Evolutionary conservation across 2,113 vertebrate species (phyloP), one percentile per base, ranked within the genome.

Genomic region (Cyrtonyx montezumae): DNA sequence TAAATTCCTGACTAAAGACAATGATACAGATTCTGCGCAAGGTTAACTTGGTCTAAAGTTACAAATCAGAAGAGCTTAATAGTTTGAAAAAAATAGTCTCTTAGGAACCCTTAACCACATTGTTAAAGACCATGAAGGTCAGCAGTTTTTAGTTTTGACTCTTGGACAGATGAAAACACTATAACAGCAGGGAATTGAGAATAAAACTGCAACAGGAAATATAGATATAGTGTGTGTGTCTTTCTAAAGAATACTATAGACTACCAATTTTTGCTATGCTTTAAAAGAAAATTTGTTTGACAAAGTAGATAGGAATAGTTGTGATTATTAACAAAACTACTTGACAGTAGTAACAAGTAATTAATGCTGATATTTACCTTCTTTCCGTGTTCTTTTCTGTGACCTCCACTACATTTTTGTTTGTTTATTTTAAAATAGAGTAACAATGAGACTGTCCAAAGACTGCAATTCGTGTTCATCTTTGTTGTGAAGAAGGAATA

Each of bases 1-100:
- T 66, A 58, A 6, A n/a, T 88, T 94, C 70, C 66, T 70, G 37
- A 12, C 12, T 77, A 48, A 51, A 53, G 43, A 43, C 11, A 90
- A 43, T 1, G 4, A 36, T 69, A 30, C 6, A 68, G 1, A 28
- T 90, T 79, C 61, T 94, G 21, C 43, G 18, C 68, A 86, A 87
- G 19, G 80, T 79, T 77, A 80, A 75, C 51, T n/a, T 5, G 40
- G 7, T n/a, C 43, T 81, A 46, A 78, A 5, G 40, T 62, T 70
- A 84, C 48, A 91, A 90, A 91, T 8, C 18, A 92, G 30, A 86
- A 66, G 28, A 84, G 17, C 40, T 32, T 77, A 46, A 79, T 58
- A 42, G n/a, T 49, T 93, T 95, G 3, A 67, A 90, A 88, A 90
- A 40, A 86, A 1, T 5, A 71, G 53, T 65, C 40, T 22, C 36